Evolutionary conservation across 2,888 invertebrate species (phyloP), one percentile per base, ranked within the genome.

Genomic region (Amphimallon solstitiale): DNA sequence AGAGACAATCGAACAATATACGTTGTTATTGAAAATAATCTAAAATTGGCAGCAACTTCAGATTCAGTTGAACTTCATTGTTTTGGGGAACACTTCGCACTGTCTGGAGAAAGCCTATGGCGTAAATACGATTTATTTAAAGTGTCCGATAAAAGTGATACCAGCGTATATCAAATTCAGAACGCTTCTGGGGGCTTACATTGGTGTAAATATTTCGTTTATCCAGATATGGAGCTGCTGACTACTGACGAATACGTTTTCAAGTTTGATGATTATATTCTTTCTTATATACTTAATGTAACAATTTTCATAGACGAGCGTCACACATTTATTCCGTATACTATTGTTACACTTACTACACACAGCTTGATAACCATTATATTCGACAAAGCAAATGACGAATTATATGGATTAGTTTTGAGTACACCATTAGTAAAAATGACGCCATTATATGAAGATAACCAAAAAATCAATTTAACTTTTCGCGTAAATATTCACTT

Each of bases 151-250:
- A 17, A 14, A 1, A 35, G 35, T 7, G 35, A 51, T 17, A 15
- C 9, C 1, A 15, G 4, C 1, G 10, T 51, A 35, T 59, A 59
- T n/a, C 12, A 1, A 6, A 23, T 29, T 1, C 7, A 29, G 2
- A 15, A 9, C 4, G 2, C 7, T 3, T 15, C 43, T 14, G 43
- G 40, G 4, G 61, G 61, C 0, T 38, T 48, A 15, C 48, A 48
- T 61, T 61, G 61, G 61, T 61, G 61, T n/a, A 38, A 61, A 46
- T 48, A 49, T 35, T 61, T 61, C 10, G 48, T 23, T 2, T 61
- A 61, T 21, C 61, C 61, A 17, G 4, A 48, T 12, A 49, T 61
- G 61, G 38, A 61, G 17, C n/a, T 61, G 12, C 4, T 46, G 5
- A 61, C 5, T 4, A 61, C 46, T 2, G 15, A 19, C n/a, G 49